phyloP scores from a whole-genome alignment of 2,888 invertebrate genomes.

The Sminthurides aquaticus region DNA sequence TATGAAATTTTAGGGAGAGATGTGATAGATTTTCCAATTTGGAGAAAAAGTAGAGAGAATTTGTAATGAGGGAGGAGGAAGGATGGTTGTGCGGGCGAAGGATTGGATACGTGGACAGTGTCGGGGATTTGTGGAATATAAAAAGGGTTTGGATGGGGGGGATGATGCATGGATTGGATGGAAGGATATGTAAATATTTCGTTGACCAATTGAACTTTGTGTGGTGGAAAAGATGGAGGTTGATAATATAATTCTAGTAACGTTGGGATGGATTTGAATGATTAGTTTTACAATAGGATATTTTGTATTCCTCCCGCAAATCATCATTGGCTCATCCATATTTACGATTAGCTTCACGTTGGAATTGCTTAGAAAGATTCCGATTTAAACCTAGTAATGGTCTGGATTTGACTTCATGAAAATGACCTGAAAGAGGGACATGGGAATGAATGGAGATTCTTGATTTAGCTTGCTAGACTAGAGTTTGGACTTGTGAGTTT shows the following conservation, averaged over 20 bases:
- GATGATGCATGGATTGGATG: background rate
- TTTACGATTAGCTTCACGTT: background rate
- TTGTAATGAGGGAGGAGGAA: background rate
- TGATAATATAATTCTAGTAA: background rate
- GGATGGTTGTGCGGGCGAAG: background rate
- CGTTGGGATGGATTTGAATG: background rate
- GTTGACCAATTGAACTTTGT: background rate
- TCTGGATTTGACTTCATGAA: no score
- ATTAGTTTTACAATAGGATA: background rate
- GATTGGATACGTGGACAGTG: background rate
- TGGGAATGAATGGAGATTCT: no score
- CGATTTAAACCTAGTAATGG: no score
- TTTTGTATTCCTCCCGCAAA: background rate
- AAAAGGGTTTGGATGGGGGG: background rate
- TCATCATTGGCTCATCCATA: background rate
- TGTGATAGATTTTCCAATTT: background rate
- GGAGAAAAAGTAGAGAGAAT: background rate
- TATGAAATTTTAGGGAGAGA: background rate
- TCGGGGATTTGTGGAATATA: background rate
- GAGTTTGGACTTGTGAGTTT: no score
- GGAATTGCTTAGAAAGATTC: no score
- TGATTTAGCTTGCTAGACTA: no score
- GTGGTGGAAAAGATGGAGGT: background rate
- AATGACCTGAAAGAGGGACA: no score
- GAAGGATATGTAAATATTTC: background rate